Evolutionary conservation across 2,888 invertebrate species (phyloP), one percentile per base, ranked within the genome.

Genomic region (Bellardia pandia): DNA sequence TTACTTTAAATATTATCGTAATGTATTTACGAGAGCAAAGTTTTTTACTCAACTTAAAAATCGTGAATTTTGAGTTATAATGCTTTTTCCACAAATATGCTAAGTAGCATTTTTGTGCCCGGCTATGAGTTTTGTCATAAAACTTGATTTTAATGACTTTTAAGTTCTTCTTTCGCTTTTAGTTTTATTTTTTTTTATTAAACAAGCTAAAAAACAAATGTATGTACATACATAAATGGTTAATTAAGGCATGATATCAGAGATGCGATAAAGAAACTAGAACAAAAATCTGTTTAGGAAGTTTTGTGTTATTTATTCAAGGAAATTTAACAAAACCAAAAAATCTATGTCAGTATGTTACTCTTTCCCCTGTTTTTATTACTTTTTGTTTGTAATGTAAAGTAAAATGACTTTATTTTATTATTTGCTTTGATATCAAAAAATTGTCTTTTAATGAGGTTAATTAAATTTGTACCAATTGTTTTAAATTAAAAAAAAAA

Each of bases 101-200:
- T 23, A 9, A 3, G 33, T 30, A 3, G 40, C 23, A 37, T 30
- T 45, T 53, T 64, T 9, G 53, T 66, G 64, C 42, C 7, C 37
- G n/a, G 74, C 9, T 79, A 74, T 42, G 14, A 62, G 60, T 62
- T 64, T 69, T 60, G 40, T 62, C 69, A 75, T 62, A 79, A 79
- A 79, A 75, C 42, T 69, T 68, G 11, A 45, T 48, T 62, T 75
- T 75, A 75, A 85, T 85, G 79, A 62, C 79, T 64, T 45, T 80
- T 80, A 85, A 64, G 62, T 40, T 62, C 16, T 66, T 60, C 11
- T 16, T 74, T 42, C 42, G 14, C 48, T 66, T n/a, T 45, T 53
- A 30, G 23, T 23, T 23, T 13, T 0, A 3, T 33, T 11, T 40
- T 23, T 58, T 42, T 56, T 14, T 56, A 51, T 51, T 64, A 23